These are phyloP conservation scores for Cyanistes caeruleus DNA, from an alignment of 2,113 vertebrate species.

Conservation along the genomic window DNA sequence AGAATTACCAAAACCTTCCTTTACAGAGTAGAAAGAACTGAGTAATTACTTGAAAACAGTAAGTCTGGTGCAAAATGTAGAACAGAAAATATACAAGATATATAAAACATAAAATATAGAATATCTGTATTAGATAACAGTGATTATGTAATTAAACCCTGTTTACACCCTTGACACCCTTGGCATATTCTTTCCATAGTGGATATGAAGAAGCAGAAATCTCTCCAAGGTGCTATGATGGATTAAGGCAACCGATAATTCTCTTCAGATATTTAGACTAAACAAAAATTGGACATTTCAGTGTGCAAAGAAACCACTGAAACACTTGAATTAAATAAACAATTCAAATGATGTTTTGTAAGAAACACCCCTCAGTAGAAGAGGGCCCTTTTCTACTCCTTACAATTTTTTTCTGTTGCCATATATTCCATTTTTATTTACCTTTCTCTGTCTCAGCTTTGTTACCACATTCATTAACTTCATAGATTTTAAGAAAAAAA, in stretches of 20 bases:
- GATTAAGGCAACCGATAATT: not conserved
- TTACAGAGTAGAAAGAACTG: not conserved
- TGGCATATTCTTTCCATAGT: not conserved
- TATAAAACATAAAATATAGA: not conserved
- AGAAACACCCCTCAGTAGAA: not conserved
- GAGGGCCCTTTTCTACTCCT: not conserved
- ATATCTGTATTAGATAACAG: not conserved
- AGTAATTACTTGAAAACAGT: not conserved
- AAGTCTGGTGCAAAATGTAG: not conserved
- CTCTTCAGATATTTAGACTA: not conserved
- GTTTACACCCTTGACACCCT: not conserved
- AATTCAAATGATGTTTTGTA: not conserved
- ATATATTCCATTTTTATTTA: not conserved
- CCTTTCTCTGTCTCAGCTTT: not conserved
- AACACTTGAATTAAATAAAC: not conserved
- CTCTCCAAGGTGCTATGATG: not conserved
- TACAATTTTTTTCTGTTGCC: rapidly evolving
- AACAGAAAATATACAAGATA: not conserved
- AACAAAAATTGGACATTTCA: not conserved
- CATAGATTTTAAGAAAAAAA: not conserved
- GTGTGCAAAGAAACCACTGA: not conserved
- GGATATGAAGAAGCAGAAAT: not conserved
- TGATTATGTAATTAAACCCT: not conserved
- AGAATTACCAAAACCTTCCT: not conserved
- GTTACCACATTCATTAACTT: not conserved